Percentiles rank a stretch among this genome's conserved stretches.
These are phyloP conservation scores for Apamea monoglypha DNA, from an alignment of 2,888 invertebrate species.

Conservation along the genomic window DNA sequence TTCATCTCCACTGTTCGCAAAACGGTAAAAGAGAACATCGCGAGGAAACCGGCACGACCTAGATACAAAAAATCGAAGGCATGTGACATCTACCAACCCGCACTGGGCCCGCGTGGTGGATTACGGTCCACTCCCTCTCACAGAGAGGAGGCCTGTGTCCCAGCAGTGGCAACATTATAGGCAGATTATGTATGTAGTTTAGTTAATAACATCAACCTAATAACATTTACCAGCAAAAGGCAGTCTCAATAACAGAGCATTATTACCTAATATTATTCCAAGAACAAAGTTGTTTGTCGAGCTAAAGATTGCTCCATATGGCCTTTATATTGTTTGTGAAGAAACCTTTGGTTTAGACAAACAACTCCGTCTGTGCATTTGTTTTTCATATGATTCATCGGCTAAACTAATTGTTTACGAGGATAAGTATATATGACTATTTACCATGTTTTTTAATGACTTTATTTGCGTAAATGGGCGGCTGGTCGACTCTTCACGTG, in stretches of 20 bases:
- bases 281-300: slow-evolving; percentile 45
- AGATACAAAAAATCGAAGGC: too few relatives aligned
- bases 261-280: slow-evolving; percentile 48
- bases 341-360: slow-evolving; percentile 37
- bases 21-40: too few relatives aligned
- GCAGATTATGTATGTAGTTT: too few relatives aligned
- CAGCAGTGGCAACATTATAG: too few relatives aligned
- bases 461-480: slow-evolving; percentile 16
- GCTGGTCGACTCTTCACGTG: too few relatives aligned
- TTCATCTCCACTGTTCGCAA: too few relatives aligned
- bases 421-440: slow-evolving; percentile 18
- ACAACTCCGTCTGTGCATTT: slow-evolving; percentile 27
- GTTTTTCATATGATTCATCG: slow-evolving; percentile 48
- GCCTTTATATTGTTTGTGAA: slow-evolving; percentile 44
- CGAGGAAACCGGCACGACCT: too few relatives aligned
- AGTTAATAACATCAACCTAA: background rate
- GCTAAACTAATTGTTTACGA: slow-evolving; percentile 19
- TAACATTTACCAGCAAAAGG: slow-evolving; percentile 10
- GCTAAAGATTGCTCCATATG: slow-evolving; percentile 35
- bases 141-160: too few relatives aligned
- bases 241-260: slow-evolving; percentile 12
- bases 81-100: too few relatives aligned
- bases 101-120: too few relatives aligned
- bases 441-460: background rate
- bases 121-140: too few relatives aligned